phyloP scores from a whole-genome alignment of 2,888 invertebrate species.

The Pseudoips prasinana region DNA sequence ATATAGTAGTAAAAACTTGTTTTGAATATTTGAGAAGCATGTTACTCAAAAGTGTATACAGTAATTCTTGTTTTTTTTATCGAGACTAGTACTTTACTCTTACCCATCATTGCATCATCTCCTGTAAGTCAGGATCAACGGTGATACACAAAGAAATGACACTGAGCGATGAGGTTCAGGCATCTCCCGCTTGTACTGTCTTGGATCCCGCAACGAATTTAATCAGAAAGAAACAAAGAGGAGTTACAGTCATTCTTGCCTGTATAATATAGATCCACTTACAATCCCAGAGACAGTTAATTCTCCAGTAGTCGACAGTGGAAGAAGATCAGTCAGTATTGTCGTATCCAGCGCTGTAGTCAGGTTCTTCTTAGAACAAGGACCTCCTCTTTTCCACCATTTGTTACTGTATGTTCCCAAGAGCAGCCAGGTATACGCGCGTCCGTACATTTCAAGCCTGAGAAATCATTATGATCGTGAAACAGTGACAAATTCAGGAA shows the following conservation, averaged over 20 bases:
- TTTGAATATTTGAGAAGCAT: too few relatives aligned
- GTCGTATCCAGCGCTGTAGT: slow-evolving; percentile 92
- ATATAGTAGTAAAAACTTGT: neutral
- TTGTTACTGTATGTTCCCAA: slow-evolving; percentile 93
- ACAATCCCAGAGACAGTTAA: slow-evolving; percentile 95
- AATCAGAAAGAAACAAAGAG: too few relatives aligned
- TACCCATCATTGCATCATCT: too few relatives aligned
- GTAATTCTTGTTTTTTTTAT: too few relatives aligned
- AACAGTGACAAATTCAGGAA: neutral
- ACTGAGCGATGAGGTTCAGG: too few relatives aligned
- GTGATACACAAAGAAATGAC: too few relatives aligned
- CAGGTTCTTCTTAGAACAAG: slow-evolving; percentile 88
- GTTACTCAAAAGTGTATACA: too few relatives aligned
- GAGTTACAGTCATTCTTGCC: too few relatives aligned
- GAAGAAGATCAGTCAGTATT: slow-evolving; percentile 93
- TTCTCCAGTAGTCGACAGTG: slow-evolving; percentile 92
- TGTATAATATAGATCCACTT: slow-evolving; percentile 68
- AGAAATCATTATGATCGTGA: neutral
- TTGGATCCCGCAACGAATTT: too few relatives aligned
- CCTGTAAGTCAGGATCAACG: too few relatives aligned
- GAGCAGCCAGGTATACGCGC: slow-evolving; percentile 97
- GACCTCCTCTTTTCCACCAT: slow-evolving; percentile 86
- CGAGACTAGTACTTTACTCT: too few relatives aligned
- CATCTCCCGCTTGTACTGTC: too few relatives aligned
- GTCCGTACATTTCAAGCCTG: slow-evolving; percentile 93